Conservation (phyloP, 2,888 invertebrate genomes). For the Tricholauxania praeusta region DNA sequence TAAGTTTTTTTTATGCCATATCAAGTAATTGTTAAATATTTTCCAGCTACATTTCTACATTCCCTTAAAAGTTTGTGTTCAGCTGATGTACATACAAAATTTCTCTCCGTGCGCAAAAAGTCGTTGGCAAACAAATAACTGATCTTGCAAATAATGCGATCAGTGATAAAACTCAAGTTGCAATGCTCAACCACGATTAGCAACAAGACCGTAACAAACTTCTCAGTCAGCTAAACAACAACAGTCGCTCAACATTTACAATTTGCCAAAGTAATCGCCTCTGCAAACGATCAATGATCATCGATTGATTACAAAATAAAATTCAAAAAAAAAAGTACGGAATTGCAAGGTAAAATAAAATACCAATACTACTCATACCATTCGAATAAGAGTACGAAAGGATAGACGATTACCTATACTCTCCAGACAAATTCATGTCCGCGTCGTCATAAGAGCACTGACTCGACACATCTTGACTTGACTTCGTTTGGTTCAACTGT, state of each 20-base stretch:
- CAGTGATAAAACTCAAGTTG: conserved; percentile 17
- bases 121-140: conserved; percentile 7
- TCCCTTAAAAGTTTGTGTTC: no score
- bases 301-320: background rate
- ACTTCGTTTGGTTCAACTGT: no score
- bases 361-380: background rate
- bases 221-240: background rate
- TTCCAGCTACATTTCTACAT: no score
- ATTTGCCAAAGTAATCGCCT: conserved; percentile 26
- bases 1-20: no score
- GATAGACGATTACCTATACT: background rate
- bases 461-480: conserved; percentile 4
- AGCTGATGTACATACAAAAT: no score
- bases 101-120: background rate
- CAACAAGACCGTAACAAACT: background rate
- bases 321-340: background rate
- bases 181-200: conserved; percentile 7
- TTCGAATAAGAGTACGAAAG: background rate
- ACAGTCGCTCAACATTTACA: conserved; percentile 12
- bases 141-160: conserved; percentile 21
- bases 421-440: conserved; percentile 30
- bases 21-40: no score
- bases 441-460: conserved; percentile 29
- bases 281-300: conserved; percentile 7
- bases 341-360: background rate